phyloP scores from a whole-genome alignment of 2,888 invertebrate genomes.

The Ormyrus nitidulus region DNA sequence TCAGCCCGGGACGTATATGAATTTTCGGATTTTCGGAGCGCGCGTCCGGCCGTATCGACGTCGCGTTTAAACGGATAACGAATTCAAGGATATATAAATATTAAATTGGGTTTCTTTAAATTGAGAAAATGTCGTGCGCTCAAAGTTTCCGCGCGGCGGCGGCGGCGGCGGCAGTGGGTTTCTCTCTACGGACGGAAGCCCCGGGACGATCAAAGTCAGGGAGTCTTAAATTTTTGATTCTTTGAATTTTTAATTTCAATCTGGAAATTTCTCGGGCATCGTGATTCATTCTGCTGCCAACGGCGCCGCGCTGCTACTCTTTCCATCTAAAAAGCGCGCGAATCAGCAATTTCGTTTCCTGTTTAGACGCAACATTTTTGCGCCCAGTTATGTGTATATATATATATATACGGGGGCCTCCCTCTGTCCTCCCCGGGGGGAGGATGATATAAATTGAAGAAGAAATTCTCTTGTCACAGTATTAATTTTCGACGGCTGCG shows the following conservation, averaged over 20 bases:
- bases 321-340: conserved; percentile 21
- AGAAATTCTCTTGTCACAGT: conserved; percentile 44
- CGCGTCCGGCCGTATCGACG: conserved; percentile 5
- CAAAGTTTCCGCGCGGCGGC: background rate
- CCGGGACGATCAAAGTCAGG: conserved; percentile 3
- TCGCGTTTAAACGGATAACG: conserved; percentile 28
- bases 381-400: conserved; percentile 7
- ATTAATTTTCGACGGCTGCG: conserved; percentile 35
- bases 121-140: conserved; percentile 39
- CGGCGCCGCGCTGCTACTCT: background rate
- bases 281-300: conserved; percentile 45
- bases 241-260: conserved; percentile 58
- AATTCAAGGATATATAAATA: conserved; percentile 32
- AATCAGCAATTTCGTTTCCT: conserved; percentile 26
- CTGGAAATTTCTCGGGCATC: conserved; percentile 52
- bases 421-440: background rate
- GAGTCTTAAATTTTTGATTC: conserved; percentile 54
- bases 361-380: conserved; percentile 30
- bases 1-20: background rate
- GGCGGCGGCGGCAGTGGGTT: no score
- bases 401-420: background rate
- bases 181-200: conserved; percentile 15
- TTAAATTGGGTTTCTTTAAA: conserved; percentile 33
- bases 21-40: conserved; percentile 30
- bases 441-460: conserved; percentile 51